A percentile compares a stretch with the other conserved stretches of the same genome.
These are phyloP conservation scores for Malurus melanocephalus DNA, from an alignment of 2,113 vertebrate genomes.

Conservation along the genomic window DNA sequence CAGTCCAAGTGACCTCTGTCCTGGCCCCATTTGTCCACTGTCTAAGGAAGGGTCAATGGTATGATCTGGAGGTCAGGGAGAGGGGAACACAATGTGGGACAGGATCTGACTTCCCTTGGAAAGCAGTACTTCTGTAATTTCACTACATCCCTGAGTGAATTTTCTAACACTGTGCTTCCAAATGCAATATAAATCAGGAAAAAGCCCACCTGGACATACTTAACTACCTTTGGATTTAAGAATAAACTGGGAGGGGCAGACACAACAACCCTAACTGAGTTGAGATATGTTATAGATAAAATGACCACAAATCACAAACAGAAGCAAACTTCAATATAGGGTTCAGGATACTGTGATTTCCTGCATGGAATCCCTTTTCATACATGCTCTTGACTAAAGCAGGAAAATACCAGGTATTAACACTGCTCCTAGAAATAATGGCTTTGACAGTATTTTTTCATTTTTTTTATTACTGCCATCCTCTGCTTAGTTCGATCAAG, in stretches of 20 bases:
- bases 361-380: background rate
- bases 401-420: background rate
- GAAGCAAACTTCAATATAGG: background rate
- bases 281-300: background rate
- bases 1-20: background rate
- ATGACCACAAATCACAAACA: background rate
- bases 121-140: background rate
- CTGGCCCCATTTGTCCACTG: background rate
- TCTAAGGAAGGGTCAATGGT: background rate
- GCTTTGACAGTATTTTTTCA: background rate
- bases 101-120: background rate
- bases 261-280: background rate
- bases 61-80: fast-evolving
- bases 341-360: background rate
- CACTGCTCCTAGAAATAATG: background rate
- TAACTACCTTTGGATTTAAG: background rate
- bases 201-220: background rate
- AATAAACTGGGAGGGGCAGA: background rate
- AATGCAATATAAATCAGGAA: background rate
- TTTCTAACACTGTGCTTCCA: background rate
- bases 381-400: background rate
- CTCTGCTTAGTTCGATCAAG: background rate
- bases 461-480: fast-evolving
- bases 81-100: no score
- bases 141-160: background rate